phyloP scores from a whole-genome alignment of 2,888 invertebrate species.

The Oscheius myriophilus region DNA sequence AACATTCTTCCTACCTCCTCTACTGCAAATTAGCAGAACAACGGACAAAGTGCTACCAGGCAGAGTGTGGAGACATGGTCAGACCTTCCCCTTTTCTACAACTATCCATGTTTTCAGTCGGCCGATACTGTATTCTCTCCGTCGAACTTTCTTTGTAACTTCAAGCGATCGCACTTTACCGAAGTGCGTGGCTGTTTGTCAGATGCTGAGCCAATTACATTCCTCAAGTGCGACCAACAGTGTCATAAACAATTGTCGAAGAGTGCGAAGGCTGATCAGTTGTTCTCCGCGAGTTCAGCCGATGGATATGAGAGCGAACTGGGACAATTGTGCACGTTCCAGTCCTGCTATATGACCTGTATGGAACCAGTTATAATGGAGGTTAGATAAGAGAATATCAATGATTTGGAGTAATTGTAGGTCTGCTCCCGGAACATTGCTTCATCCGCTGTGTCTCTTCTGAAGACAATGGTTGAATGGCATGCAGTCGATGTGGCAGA shows the following conservation, averaged over 20 bases:
- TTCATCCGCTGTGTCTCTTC: conserved; percentile 50
- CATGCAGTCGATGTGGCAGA: conserved; percentile 64
- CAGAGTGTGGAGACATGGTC: conserved; percentile 64
- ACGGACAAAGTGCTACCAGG: conserved; percentile 65
- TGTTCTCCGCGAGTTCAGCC: conserved; percentile 56
- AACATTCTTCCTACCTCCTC: conserved; percentile 57
- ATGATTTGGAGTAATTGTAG: conserved; percentile 32
- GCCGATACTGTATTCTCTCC: conserved; percentile 68
- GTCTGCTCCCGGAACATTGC: conserved; percentile 56
- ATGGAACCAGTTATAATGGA: conserved; percentile 54
- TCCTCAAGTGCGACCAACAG: conserved; percentile 67
- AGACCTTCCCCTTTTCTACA: conserved; percentile 8
- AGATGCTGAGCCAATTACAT: conserved; percentile 68
- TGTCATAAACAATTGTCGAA: conserved; percentile 58
- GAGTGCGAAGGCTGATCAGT: conserved; percentile 31
- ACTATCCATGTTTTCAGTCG: conserved; percentile 41
- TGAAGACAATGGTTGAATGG: conserved; percentile 63
- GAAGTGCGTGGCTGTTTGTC: conserved; percentile 54
- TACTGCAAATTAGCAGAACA: conserved; percentile 66
- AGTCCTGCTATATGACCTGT: conserved; percentile 62
- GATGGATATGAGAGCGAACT: conserved; percentile 62
- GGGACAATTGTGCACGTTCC: conserved; percentile 62
- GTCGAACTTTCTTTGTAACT: conserved; percentile 67
- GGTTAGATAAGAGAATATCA: conserved; percentile 30
- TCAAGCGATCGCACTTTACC: conserved; percentile 48